Evolutionary conservation across 1,140 invertebrate species (phyloP).

Genomic region (Pissodes strobi): DNA sequence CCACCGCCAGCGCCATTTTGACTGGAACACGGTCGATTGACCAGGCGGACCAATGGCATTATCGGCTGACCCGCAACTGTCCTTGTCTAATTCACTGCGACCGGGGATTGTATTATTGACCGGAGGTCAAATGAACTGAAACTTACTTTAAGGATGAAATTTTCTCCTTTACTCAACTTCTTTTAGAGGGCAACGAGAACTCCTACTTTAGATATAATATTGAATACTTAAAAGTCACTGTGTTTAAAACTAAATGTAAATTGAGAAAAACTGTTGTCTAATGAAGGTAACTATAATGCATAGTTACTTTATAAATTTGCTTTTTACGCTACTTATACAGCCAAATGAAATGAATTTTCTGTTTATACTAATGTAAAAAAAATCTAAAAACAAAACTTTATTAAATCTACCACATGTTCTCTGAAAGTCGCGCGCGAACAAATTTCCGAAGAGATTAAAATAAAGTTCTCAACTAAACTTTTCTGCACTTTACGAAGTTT

Average conservation of each 20-base stretch:
- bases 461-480: constrained; percentile 27
- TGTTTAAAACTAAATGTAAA: no score
- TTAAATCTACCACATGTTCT: background rate
- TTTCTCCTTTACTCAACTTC: no score
- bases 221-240: no score
- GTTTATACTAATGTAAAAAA: no score
- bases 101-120: constrained; percentile 25
- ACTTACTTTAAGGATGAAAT: background rate
- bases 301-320: no score
- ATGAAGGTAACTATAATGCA: no score
- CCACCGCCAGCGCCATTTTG: constrained; percentile 33
- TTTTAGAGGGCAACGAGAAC: no score
- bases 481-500: constrained; percentile 31
- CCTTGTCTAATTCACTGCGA: constrained; percentile 8
- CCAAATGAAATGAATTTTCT: no score
- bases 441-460: constrained; percentile 30
- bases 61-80: constrained; percentile 31
- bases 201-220: no score
- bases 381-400: background rate
- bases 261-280: no score
- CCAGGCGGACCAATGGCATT: constrained; percentile 37
- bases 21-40: constrained; percentile 38
- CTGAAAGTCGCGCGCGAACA: background rate
- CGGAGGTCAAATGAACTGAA: constrained; percentile 34
- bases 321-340: no score